A percentile compares a stretch with the other conserved stretches of the same genome.
Evolutionary conservation across 2,797 vertebrate genomes (phyloP).

Genomic region (Malacoctenus gilli): DNA sequence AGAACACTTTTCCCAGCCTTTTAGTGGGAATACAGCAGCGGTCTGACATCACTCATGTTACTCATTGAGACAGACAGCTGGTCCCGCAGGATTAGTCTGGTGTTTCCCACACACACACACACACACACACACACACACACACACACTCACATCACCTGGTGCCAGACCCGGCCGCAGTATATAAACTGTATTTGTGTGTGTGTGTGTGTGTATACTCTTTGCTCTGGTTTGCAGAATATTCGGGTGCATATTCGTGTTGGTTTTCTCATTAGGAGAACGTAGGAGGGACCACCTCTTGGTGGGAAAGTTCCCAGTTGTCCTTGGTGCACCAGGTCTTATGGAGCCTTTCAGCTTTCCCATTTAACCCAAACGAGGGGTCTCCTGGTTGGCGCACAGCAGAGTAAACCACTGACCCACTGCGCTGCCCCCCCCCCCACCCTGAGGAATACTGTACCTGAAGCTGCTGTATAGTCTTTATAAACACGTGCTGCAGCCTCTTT

Average conservation of each 20-base stretch:
- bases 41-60: conserved; percentile 64
- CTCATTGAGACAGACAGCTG: conserved; percentile 49
- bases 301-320: conserved; percentile 4
- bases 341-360: too few relatives aligned
- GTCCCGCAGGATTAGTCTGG: conserved; percentile 59
- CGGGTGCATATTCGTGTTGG: conserved; percentile 28
- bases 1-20: conserved; percentile 53
- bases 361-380: too few relatives aligned
- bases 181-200: conserved; percentile 43
- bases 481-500: too few relatives aligned
- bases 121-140: conserved; percentile 24
- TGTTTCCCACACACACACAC: conserved; percentile 42
- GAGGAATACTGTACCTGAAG: too few relatives aligned
- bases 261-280: conserved; percentile 40
- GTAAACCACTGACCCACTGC: too few relatives aligned
- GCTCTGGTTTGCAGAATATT: conserved; percentile 7
- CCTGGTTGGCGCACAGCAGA: too few relatives aligned
- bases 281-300: conserved; percentile 34
- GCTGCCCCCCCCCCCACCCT: too few relatives aligned
- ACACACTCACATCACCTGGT: conserved; percentile 42
- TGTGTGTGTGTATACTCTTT: conserved; percentile 22
- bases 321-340: too few relatives aligned
- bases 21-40: conserved; percentile 25
- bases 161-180: conserved; percentile 47
- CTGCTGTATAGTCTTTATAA: too few relatives aligned